Evolutionary conservation across 2,113 vertebrate genomes (phyloP), one percentile per base, ranked within the genome.

Genomic region (Phaethon lepturus): DNA sequence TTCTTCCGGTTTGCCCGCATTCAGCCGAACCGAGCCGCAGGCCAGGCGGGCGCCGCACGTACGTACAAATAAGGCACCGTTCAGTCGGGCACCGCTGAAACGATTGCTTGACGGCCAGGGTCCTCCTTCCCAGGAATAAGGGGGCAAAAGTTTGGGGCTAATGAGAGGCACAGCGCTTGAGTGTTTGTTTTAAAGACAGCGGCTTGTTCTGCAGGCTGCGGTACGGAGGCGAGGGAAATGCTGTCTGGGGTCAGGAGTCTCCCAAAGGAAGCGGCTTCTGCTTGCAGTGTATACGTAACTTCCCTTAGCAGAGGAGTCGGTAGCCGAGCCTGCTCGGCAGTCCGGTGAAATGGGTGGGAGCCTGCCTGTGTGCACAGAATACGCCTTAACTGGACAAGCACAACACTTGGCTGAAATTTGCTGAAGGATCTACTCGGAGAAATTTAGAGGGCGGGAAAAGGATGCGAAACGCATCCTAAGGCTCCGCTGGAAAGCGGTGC

Each of bases 181-280:
- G 82, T 95, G 95, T 96, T 96, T 95, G 92, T 95, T 96, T 96
- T 95, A 33, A 73, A 73, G 85, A 96, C 88, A 93, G 92, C 66
- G 63, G 63, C 78, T 85, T 38, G 77, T 96, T 93, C 90, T 95
- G 86, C 50, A 63, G 81, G 17, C 74, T 28, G 19, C 38, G 85
- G 78, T 82, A 18, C 4, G 4, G 67, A 79, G 63, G 87, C 74
- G 47, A 67, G 82, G n/a, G 85, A 60, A 79, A 55, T 52, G 90
- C 62, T 73, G 40, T 58, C 78, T 62, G 63, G 78, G 92, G 93
- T 95, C 90, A 92, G 72, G 71, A 93, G 50, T 20, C 88, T 90
- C 78, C 55, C 88, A 88, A 74, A 83, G 88, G 75, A 79, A 79
- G 59, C 3, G 12, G 71, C 58, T 90, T 26, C 73, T 82, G 45